A percentile compares a stretch with the other conserved stretches of the same genome.
These are phyloP conservation scores for Pygocentrus nattereri DNA, from an alignment of 2,797 vertebrate genomes.

Conservation along the genomic window DNA sequence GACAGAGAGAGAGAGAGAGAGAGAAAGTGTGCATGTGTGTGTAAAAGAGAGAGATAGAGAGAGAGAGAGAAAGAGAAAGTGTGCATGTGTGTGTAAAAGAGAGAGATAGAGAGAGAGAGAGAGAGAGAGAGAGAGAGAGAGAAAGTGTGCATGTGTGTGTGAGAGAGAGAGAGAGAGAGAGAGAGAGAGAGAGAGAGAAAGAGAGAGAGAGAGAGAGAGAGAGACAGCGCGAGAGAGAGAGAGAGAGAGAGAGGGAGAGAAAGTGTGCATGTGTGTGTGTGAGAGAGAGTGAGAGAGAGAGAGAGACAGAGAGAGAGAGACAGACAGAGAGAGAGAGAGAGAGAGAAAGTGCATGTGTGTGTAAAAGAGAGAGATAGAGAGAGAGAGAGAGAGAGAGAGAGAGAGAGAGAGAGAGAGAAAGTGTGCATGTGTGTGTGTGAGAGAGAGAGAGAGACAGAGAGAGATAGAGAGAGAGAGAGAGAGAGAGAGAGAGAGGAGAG, in stretches of 20 bases:
- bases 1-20: conserved; percentile 66
- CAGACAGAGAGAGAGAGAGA: conserved; percentile 68
- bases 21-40: too few relatives aligned
- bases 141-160: too few relatives aligned
- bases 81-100: too few relatives aligned
- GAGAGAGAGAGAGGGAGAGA: conserved; percentile 67
- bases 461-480: too few relatives aligned
- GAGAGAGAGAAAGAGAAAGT: too few relatives aligned
- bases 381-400: conserved; percentile 66
- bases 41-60: conserved; percentile 68
- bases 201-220: conserved; percentile 63
- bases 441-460: conserved; percentile 63
- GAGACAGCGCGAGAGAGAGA: too few relatives aligned
- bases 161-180: too few relatives aligned
- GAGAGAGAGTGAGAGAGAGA: conserved; percentile 66
- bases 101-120: conserved; percentile 62
- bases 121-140: conserved; percentile 65
- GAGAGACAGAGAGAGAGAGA: conserved; percentile 59
- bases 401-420: conserved; percentile 54
- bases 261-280: too few relatives aligned
- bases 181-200: conserved; percentile 61
- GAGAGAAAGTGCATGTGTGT: too few relatives aligned
- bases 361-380: conserved; percentile 69
- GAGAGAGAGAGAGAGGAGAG: conserved; percentile 59
- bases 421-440: too few relatives aligned